phyloP scores from a whole-genome alignment of 2,797 vertebrate genomes.

The Capromys pilorides region DNA sequence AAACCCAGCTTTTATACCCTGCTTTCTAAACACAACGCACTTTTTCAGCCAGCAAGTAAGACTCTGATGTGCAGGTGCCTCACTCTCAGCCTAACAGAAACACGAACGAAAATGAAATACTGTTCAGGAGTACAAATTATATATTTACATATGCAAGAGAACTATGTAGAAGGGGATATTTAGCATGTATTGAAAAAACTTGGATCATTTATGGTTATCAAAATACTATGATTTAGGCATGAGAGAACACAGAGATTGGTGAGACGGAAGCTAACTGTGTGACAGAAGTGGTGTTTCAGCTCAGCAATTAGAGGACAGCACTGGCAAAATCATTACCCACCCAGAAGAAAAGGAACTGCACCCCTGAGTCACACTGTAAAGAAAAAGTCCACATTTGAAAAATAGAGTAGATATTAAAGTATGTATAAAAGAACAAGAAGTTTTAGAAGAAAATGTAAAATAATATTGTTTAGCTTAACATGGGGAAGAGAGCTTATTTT shows the following conservation, averaged over 20 bases:
- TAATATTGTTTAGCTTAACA: not conserved
- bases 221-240: not conserved
- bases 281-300: not conserved
- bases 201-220: not conserved
- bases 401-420: not conserved
- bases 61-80: not conserved
- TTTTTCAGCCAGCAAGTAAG: not conserved
- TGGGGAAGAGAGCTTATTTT: not conserved
- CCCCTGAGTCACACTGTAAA: not conserved
- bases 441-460: conserved; percentile 32
- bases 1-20: not conserved
- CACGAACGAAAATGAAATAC: not conserved
- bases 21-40: not conserved
- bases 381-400: not conserved
- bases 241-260: not conserved
- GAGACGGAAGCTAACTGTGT: not conserved
- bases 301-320: not conserved
- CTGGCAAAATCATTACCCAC: not conserved
- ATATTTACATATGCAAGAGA: not conserved
- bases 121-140: not conserved
- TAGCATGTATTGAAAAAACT: not conserved
- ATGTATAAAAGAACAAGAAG: not conserved
- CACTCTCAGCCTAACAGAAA: not conserved
- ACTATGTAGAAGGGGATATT: not conserved
- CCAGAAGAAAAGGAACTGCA: not conserved